Evolutionary conservation across 2,888 invertebrate species (phyloP).

Genomic region (Silvanus unidentatus): DNA sequence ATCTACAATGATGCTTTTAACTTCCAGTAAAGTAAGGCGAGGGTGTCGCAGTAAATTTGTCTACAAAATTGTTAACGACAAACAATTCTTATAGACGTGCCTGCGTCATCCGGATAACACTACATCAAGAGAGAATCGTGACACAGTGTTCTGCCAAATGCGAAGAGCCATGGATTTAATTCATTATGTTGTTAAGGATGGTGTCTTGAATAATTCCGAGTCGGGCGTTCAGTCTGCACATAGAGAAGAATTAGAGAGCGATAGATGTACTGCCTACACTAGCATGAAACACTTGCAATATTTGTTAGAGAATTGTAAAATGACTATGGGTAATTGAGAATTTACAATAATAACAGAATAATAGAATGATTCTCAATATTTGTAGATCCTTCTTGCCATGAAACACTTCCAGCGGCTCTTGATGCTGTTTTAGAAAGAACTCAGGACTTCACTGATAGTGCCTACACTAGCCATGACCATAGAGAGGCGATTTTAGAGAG

Average conservation of each 20-base stretch:
- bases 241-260: conserved; percentile 59
- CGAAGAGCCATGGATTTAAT: conserved; percentile 94
- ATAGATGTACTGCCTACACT: conserved; percentile 68
- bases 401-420: conserved; percentile 78
- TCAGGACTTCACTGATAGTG: conserved; percentile 98
- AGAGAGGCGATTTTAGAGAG: conserved; percentile 87
- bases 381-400: conserved; percentile 54
- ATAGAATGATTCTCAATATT: neutral
- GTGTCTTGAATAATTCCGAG: conserved; percentile 61
- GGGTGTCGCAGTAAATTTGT: neutral
- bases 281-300: conserved; percentile 80
- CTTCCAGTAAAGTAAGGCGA: conserved; percentile 80
- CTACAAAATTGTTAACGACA: neutral
- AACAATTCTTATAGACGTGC: conserved; percentile 60
- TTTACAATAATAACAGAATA: conserved; percentile 1
- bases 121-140: conserved; percentile 89
- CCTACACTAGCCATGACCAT: conserved; percentile 96
- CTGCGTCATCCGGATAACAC: conserved; percentile 91
- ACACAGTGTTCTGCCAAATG: conserved; percentile 98
- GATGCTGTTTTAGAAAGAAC: conserved; percentile 91
- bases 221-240: conserved; percentile 37
- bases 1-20: conserved; percentile 93
- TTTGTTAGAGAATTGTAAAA: conserved; percentile 78
- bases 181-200: conserved; percentile 95
- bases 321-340: conserved; percentile 56